A percentile compares a stretch with the other conserved stretches of the same genome.
Conservation (phyloP, 2,797 vertebrate species). For the Euphonia xanthogaster region DNA sequence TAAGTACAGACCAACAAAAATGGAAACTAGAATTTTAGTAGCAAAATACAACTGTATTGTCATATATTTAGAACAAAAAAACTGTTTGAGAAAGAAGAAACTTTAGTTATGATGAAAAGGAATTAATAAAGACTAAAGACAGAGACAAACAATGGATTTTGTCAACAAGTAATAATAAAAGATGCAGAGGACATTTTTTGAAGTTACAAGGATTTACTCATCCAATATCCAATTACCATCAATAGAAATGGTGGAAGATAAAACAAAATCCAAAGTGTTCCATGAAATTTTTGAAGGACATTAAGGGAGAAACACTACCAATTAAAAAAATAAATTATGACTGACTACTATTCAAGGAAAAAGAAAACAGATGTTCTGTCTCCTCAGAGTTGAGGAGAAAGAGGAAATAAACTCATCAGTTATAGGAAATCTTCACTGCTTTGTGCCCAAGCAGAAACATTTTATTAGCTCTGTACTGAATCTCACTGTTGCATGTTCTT, state of each 20-base stretch:
- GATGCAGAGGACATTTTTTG: rapidly evolving
- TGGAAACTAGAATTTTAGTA: not conserved
- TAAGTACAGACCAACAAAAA: not conserved
- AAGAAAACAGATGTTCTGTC: not conserved
- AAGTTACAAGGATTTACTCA: not conserved
- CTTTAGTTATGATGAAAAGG: not conserved
- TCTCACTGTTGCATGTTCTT: not conserved
- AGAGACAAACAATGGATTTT: not conserved
- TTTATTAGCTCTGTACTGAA: not conserved
- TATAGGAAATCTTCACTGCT: not conserved
- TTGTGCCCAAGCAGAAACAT: not conserved
- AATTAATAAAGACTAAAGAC: not conserved
- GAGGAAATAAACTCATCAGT: not conserved
- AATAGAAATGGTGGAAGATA: not conserved
- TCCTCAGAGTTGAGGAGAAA: not conserved
- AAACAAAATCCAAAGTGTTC: not conserved
- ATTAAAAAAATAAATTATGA: not conserved
- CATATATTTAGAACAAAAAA: not conserved
- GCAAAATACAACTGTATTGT: not conserved
- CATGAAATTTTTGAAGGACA: not conserved
- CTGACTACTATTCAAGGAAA: not conserved
- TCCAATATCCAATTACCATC: not conserved
- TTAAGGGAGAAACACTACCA: not conserved
- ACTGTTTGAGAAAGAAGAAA: not conserved
- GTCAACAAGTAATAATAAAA: not conserved